Conservation (phyloP, 2,113 vertebrate genomes). For the Chaetodon trifascialis region DNA sequence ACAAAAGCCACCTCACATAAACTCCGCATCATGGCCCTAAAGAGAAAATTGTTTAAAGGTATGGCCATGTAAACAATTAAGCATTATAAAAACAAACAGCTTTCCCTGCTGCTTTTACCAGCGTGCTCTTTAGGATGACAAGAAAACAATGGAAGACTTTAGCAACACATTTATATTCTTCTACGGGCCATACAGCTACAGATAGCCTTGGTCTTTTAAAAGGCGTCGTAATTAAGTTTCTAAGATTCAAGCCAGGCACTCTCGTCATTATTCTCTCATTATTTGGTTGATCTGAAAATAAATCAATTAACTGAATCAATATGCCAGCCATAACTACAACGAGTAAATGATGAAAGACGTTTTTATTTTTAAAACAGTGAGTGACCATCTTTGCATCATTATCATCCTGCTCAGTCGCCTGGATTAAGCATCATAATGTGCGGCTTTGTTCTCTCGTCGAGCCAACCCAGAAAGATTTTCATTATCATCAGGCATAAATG, state of each 20-base stretch:
- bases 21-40: constrained; percentile 73
- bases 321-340: rapidly evolving
- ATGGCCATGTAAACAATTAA: not conserved
- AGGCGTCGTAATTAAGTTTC: not conserved
- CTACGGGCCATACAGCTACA: not conserved
- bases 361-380: not conserved
- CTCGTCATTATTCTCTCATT: not conserved
- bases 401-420: not conserved
- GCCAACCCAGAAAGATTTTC: not conserved
- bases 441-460: not conserved
- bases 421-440: not conserved
- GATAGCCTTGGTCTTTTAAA: not conserved
- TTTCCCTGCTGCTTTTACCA: not conserved
- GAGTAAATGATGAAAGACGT: not conserved
- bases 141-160: not conserved
- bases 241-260: not conserved
- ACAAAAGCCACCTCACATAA: constrained; percentile 41
- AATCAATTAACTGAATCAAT: not conserved
- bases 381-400: not conserved
- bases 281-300: not conserved
- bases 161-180: not conserved
- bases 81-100: not conserved
- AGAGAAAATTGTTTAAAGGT: constrained; percentile 12
- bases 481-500: not conserved
- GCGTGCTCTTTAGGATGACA: not conserved